Conservation (phyloP, 2,888 invertebrate species). For the Girardia tigrina region DNA sequence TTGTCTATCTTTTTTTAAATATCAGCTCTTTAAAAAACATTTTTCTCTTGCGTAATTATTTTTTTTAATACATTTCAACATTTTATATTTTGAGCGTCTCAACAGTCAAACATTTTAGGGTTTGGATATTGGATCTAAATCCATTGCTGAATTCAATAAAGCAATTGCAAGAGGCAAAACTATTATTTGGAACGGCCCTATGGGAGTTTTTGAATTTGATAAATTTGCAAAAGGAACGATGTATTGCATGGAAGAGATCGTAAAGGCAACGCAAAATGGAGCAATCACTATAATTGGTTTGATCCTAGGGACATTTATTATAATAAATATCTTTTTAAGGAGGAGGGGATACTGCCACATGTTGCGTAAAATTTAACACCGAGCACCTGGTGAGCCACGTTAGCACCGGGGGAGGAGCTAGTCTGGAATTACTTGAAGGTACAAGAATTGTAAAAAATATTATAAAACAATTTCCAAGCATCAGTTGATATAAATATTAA, state of each 20-base stretch:
- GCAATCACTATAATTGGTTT: slow-evolving; percentile 67
- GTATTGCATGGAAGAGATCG: slow-evolving; percentile 80
- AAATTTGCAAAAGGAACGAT: slow-evolving; percentile 82
- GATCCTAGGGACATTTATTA: neutral
- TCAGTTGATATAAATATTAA: no score
- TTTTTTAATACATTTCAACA: neutral
- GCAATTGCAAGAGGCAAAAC: slow-evolving; percentile 77
- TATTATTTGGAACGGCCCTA: slow-evolving; percentile 97
- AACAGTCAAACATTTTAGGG: no score
- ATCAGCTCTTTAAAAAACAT: neutral
- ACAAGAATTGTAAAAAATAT: no score
- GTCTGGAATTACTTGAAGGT: slow-evolving; percentile 50
- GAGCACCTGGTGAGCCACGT: slow-evolving; percentile 67
- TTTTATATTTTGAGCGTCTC: no score
- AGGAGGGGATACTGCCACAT: slow-evolving; percentile 89
- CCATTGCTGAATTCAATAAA: slow-evolving; percentile 63
- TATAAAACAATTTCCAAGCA: no score
- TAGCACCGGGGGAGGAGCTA: slow-evolving; percentile 50
- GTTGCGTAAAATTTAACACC: slow-evolving; percentile 83
- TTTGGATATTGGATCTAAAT: slow-evolving; percentile 78
- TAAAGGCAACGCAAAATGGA: slow-evolving; percentile 68
- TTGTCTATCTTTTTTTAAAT: no score
- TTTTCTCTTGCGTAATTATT: neutral
- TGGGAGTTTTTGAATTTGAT: slow-evolving; percentile 91
- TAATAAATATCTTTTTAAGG: slow-evolving; percentile 54